These are phyloP conservation scores for Marisa cornuarietis DNA, from an alignment of 1,140 invertebrate genomes.

Conservation along the genomic window DNA sequence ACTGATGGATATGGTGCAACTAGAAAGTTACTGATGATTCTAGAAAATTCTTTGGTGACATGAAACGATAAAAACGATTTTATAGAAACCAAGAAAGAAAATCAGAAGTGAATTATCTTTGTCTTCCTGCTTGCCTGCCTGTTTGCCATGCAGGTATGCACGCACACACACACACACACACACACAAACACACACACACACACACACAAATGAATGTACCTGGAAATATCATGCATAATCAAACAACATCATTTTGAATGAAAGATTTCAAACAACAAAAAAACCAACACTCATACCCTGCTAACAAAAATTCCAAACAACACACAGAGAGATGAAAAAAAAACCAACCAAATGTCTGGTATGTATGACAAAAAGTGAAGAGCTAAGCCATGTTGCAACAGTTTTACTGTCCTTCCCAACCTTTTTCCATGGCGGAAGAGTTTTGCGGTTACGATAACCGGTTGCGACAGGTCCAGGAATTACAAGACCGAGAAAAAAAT, in stretches of 20 bases:
- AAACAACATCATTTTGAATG: neutral
- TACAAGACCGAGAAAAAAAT: too few relatives aligned
- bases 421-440: too few relatives aligned
- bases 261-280: neutral
- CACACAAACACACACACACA: slow-evolving; percentile 5
- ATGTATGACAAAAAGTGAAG: too few relatives aligned
- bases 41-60: too few relatives aligned
- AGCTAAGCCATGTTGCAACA: too few relatives aligned
- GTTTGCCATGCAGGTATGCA: too few relatives aligned
- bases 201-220: neutral
- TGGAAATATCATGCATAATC: neutral
- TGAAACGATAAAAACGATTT: too few relatives aligned
- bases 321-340: too few relatives aligned
- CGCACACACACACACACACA: neutral
- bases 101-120: neutral
- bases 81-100: neutral
- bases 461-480: too few relatives aligned
- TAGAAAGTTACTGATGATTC: neutral
- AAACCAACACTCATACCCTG: neutral
- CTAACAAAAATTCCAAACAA: neutral
- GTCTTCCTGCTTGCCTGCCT: neutral
- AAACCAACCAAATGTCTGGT: too few relatives aligned
- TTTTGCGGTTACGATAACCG: too few relatives aligned
- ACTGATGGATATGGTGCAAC: neutral
- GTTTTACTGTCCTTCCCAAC: too few relatives aligned